These are phyloP conservation scores for Spinibarbus caldwelli DNA, from an alignment of 2,797 vertebrate genomes.

Conservation along the genomic window DNA sequence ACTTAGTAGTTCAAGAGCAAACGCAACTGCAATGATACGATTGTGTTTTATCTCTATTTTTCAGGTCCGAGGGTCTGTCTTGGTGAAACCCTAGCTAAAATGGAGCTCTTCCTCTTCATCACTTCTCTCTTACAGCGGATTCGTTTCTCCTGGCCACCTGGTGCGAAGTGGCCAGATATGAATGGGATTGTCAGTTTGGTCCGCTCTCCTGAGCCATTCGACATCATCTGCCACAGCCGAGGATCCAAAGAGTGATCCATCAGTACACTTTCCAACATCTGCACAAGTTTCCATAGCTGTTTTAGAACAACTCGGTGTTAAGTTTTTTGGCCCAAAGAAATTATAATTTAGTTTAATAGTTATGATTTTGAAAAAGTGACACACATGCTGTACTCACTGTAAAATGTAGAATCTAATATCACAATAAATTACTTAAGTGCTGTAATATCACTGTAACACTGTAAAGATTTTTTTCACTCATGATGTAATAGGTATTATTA, in stretches of 20 bases:
- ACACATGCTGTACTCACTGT: not conserved
- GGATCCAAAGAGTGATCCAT: not conserved
- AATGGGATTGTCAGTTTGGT: slow-evolving; percentile 49
- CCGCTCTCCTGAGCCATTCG: slow-evolving; percentile 47
- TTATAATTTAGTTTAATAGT: not conserved
- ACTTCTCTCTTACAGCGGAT: slow-evolving; percentile 55
- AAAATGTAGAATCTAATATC: not conserved
- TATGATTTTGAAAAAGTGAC: not conserved
- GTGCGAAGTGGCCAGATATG: slow-evolving; percentile 18
- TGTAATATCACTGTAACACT: not conserved
- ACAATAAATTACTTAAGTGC: not conserved
- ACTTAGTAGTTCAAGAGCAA: not conserved
- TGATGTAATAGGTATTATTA: not conserved
- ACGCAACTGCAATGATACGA: not conserved
- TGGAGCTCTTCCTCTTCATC: slow-evolving; percentile 60
- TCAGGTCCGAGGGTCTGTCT: slow-evolving; percentile 60
- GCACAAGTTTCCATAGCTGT: not conserved
- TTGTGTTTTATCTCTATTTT: not conserved
- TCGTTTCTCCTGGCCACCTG: slow-evolving; percentile 56
- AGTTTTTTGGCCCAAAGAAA: not conserved
- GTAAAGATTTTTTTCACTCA: not conserved
- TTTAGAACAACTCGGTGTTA: not conserved
- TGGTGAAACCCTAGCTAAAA: slow-evolving; percentile 54
- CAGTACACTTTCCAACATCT: not conserved
- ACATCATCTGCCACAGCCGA: slow-evolving; percentile 47